Conservation (phyloP, 2,888 invertebrate species). For the Latheticus oryzae region DNA sequence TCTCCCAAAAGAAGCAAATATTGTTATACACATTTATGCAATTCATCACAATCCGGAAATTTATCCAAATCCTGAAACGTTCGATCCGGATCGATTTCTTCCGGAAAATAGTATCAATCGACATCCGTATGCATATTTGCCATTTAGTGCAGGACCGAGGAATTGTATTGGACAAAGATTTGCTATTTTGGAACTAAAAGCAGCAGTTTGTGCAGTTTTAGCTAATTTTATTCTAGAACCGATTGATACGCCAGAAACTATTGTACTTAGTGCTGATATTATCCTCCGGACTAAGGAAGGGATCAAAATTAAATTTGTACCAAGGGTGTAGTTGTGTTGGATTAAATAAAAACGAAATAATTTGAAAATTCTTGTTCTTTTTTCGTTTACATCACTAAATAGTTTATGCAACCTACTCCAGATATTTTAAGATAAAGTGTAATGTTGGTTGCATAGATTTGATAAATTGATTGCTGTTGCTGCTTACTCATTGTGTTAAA, state of each 20-base stretch:
- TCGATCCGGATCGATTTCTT: constrained; percentile 78
- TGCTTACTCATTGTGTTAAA: too few species aligned
- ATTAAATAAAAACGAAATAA: too few species aligned
- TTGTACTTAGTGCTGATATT: constrained; percentile 65
- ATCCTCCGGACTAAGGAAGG: constrained; percentile 66
- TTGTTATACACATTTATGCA: constrained; percentile 71
- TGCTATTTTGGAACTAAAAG: constrained; percentile 75
- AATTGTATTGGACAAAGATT: constrained; percentile 78
- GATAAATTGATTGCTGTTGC: too few species aligned
- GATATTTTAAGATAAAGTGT: too few species aligned
- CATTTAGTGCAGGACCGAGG: constrained; percentile 76
- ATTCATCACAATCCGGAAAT: constrained; percentile 73
- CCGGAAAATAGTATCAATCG: constrained; percentile 68
- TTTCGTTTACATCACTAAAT: too few species aligned
- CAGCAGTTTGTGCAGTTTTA: constrained; percentile 69
- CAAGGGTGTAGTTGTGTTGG: constrained; percentile 1
- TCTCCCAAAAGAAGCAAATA: constrained; percentile 68
- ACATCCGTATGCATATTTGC: constrained; percentile 74
- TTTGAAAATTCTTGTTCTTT: too few species aligned
- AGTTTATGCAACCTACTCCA: too few species aligned
- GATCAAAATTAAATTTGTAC: constrained; percentile 60
- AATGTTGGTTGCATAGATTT: too few species aligned
- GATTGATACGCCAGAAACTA: constrained; percentile 66
- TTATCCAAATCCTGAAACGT: constrained; percentile 74
- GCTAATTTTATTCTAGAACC: constrained; percentile 68